phyloP scores from a whole-genome alignment of 2,113 vertebrate species.

The Trochalopteron elliotii region DNA sequence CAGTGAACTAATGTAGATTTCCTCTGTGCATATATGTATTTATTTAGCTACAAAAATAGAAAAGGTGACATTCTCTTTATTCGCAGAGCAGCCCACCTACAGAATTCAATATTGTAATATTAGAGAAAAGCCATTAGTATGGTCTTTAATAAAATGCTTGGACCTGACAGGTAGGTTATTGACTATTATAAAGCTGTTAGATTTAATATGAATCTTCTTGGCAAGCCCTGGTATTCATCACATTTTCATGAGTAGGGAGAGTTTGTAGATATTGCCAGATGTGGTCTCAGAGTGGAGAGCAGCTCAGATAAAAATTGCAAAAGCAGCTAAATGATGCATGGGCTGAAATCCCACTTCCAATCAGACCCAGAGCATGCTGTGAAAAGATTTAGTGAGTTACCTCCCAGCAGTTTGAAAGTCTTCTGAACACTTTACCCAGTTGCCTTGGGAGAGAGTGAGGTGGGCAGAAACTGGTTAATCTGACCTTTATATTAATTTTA shows the following conservation, averaged over 20 bases:
- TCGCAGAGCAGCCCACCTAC: neutral
- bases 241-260: neutral
- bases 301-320: slow-evolving; percentile 51
- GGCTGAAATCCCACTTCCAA: slow-evolving; percentile 29
- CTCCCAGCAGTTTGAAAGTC: neutral
- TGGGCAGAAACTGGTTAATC: neutral
- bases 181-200: slow-evolving; percentile 47
- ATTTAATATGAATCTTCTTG: slow-evolving; percentile 17
- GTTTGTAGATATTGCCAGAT: slow-evolving; percentile 40
- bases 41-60: neutral
- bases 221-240: slow-evolving; percentile 5
- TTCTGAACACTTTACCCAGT: neutral
- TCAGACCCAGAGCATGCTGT: neutral
- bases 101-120: neutral
- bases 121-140: neutral
- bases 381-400: neutral
- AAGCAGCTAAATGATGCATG: slow-evolving; percentile 48
- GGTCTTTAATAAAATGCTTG: slow-evolving; percentile 9
- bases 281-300: slow-evolving; percentile 7
- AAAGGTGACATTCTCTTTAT: neutral
- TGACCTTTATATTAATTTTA: slow-evolving; percentile 20
- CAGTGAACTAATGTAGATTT: neutral
- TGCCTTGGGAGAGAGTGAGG: neutral
- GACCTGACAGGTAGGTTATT: slow-evolving; percentile 5
- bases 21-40: neutral